Percentiles rank a stretch among this genome's conserved stretches.
Evolutionary conservation across 2,113 vertebrate genomes (phyloP).

Genomic region (Carollia perspicillata): DNA sequence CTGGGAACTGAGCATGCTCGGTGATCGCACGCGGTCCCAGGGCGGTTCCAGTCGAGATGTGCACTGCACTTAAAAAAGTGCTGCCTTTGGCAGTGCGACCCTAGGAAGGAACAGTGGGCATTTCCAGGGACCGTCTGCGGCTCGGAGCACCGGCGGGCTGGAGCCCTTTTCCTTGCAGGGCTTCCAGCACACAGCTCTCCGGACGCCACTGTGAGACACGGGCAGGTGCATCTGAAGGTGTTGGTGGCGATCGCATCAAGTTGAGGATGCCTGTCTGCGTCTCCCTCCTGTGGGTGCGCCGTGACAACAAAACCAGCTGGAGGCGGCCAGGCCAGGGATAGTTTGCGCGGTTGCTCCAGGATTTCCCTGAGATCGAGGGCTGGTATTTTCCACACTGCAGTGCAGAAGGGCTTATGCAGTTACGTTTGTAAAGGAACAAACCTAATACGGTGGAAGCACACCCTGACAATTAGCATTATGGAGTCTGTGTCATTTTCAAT

Average conservation of each 20-base stretch:
- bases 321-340: rapidly evolving
- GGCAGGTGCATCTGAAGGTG: not conserved
- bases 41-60: not conserved
- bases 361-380: rapidly evolving
- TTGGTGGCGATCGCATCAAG: not conserved
- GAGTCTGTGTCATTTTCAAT: not conserved
- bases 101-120: not conserved
- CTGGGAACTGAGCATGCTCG: rapidly evolving
- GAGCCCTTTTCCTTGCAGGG: too few relatives aligned
- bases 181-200: not conserved
- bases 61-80: not conserved
- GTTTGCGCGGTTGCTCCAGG: rapidly evolving
- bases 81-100: not conserved
- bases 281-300: not conserved
- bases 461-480: not conserved
- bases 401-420: not conserved
- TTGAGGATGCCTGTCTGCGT: not conserved
- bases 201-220: not conserved
- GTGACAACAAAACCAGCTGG: too few relatives aligned
- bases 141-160: too few relatives aligned
- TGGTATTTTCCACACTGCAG: rapidly evolving
- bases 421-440: not conserved
- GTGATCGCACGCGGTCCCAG: not conserved
- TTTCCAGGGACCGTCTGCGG: not conserved
- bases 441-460: not conserved